These are phyloP conservation scores for Genyomyrus donnyi DNA, from an alignment of 2,113 vertebrate genomes.

Conservation along the genomic window DNA sequence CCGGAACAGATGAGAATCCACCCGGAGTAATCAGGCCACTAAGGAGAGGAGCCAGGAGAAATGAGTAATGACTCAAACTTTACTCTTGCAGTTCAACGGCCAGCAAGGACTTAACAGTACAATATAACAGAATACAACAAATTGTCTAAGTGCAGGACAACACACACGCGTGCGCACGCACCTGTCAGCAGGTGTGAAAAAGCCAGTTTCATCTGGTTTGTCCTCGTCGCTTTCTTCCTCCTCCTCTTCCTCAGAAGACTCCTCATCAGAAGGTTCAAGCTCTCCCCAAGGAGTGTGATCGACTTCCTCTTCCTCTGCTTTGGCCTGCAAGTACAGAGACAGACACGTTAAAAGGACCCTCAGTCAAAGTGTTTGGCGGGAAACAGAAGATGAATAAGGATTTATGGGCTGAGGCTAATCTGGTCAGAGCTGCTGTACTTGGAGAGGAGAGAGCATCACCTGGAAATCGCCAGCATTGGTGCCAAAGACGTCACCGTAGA, in stretches of 20 bases:
- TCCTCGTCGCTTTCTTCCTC: conserved; percentile 92
- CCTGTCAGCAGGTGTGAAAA: conserved; percentile 86
- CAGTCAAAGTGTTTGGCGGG: background rate
- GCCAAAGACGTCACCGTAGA: conserved; percentile 83
- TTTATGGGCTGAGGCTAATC: background rate
- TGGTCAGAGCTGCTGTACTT: background rate
- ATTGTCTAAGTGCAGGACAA: background rate
- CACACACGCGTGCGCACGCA: conserved; percentile 28
- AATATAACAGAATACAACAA: background rate
- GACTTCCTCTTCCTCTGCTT: conserved; percentile 85
- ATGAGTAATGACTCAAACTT: background rate
- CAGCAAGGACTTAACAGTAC: background rate
- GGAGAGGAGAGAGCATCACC: background rate
- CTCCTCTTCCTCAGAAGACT: conserved; percentile 61
- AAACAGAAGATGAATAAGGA: background rate
- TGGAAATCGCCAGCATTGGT: conserved; percentile 62
- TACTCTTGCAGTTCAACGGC: background rate
- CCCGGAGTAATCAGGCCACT: conserved; percentile 83
- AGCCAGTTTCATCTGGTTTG: conserved; percentile 71
- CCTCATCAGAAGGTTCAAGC: conserved; percentile 84
- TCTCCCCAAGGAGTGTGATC: conserved; percentile 84
- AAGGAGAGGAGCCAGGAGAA: conserved; percentile 8
- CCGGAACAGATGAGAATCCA: conserved; percentile 80
- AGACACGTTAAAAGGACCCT: background rate
- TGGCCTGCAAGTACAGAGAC: conserved; percentile 52